Percentiles rank a stretch among this genome's conserved stretches.
Conservation (phyloP, 2,888 invertebrate species). For the Dicyrtoma fusca region DNA sequence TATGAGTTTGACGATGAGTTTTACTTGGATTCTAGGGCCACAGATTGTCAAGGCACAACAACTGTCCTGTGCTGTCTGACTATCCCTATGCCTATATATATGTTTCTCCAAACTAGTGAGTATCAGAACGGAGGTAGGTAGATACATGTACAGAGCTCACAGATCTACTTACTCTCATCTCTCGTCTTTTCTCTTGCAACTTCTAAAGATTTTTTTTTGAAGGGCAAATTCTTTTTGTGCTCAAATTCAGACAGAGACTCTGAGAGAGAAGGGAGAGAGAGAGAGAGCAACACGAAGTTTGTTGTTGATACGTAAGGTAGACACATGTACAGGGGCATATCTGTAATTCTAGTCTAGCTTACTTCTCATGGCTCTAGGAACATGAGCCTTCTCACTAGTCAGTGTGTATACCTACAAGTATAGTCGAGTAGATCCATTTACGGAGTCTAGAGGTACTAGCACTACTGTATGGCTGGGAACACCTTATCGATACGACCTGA, state of each 20-base stretch:
- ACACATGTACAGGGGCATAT: not conserved
- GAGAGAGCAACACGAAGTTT: constrained; percentile 3
- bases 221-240: constrained; percentile 26
- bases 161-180: constrained; percentile 32
- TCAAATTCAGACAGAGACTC: constrained; percentile 19
- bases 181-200: constrained; percentile 29
- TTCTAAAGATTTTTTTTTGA: constrained; percentile 33
- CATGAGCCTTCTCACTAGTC: too few relatives aligned
- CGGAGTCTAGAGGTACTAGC: too few relatives aligned
- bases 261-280: not conserved
- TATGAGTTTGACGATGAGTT: too few relatives aligned
- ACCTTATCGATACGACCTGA: too few relatives aligned
- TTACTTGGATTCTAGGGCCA: not conserved
- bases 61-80: too few relatives aligned
- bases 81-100: too few relatives aligned
- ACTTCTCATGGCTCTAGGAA: too few relatives aligned
- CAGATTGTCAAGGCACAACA: not conserved
- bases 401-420: not conserved
- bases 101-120: too few relatives aligned
- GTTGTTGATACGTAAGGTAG: not conserved
- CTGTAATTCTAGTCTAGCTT: not conserved
- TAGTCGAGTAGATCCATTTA: not conserved
- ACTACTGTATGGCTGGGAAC: too few relatives aligned
- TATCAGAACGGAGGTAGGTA: not conserved
- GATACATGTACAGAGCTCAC: constrained; percentile 1